A percentile compares a stretch with the other conserved stretches of the same genome.
Conservation (phyloP, 2,113 vertebrate species). For the Phaethornis superciliosus region DNA sequence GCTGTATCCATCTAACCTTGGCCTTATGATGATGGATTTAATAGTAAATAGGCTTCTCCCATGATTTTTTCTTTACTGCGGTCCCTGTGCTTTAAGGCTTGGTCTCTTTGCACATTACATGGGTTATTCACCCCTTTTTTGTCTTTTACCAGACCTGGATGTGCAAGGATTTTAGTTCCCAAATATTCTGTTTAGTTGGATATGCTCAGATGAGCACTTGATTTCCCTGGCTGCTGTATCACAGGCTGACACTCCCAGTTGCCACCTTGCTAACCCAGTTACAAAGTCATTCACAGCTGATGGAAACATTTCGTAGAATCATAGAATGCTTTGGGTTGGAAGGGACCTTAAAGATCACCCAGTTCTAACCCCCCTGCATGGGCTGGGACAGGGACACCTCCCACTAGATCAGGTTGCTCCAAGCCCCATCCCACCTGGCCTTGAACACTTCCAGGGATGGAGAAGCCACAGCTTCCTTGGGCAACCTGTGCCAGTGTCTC, state of each 20-base stretch:
- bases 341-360: too few species aligned
- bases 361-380: too few species aligned
- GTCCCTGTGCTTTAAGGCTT: background rate
- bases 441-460: too few species aligned
- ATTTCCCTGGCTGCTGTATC: background rate
- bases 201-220: background rate
- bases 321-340: too few species aligned
- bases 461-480: too few species aligned
- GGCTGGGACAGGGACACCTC: too few species aligned
- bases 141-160: background rate
- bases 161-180: background rate
- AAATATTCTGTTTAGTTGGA: background rate
- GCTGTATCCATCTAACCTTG: background rate
- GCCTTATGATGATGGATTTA: background rate
- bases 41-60: background rate
- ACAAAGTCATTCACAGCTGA: background rate
- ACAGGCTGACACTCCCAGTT: background rate
- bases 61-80: background rate
- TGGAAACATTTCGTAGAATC: background rate
- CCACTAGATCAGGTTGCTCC: too few species aligned
- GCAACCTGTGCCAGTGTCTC: too few species aligned
- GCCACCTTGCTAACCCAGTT: background rate
- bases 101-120: background rate
- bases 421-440: too few species aligned
- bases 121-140: background rate